Evolutionary conservation across 2,888 invertebrate genomes (phyloP), one percentile per base, ranked within the genome.

Genomic region (Parnassius apollo): DNA sequence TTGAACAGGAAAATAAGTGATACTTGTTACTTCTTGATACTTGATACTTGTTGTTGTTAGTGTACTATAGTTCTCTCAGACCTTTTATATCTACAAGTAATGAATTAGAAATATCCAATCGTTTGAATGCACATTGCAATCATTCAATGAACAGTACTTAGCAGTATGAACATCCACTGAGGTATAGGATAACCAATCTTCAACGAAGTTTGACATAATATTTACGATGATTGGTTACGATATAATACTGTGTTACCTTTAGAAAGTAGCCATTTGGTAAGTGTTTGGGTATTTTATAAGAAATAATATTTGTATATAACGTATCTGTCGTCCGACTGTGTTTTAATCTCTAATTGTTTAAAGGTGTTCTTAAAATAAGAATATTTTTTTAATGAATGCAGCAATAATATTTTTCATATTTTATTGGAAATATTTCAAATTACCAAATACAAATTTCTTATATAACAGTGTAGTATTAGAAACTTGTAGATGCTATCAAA

Each of bases 141-240:
- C 88, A 88, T 61, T 83, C 82, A 45, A 81, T 86, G 42, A 88
- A 89, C 35, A 78, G 82, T 0, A 85, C 87, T 68, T 84, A 78
- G 69, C 88, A 88, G 62, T 90, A 88, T 61, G 85, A 88, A n/a
- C 71, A 89, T 18, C 85, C 85, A 0, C 74, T 88, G 74, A 88
- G 90, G 25, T 88, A 88, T 62, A 71, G 90, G 50, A 69, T 80
- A 0, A 74, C 79, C 25, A 74, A 71, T 1, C 83, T 81, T 61
- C 77, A 78, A 42, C 73, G 75, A 48, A 78, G 80, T 63, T 61
- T 83, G 58, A 69, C 70, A 91, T 67, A 85, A 90, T 66, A 86
- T 94, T 65, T 89, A 92, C 76, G 84, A 92, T 75, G 85, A 94
- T 85, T 90, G 92, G 91, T 68, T 94, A 87, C 89, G 94, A 82